Evolutionary conservation across 2,888 invertebrate genomes (phyloP), one percentile per base, ranked within the genome.

Genomic region (Chrysotoxum bicinctum): DNA sequence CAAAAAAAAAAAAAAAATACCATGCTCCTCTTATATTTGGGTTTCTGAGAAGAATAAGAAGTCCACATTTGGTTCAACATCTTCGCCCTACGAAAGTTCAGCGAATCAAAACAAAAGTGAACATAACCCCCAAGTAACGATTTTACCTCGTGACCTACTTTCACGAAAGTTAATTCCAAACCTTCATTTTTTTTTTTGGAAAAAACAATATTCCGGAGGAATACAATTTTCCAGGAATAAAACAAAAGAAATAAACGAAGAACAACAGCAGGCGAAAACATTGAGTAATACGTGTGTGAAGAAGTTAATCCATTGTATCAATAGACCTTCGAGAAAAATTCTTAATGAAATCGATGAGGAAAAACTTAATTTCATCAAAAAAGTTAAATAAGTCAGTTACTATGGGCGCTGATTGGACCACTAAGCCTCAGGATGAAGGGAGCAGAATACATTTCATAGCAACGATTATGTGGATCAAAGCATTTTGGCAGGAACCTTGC

Each of bases 111-210:
- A 50, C 23, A 50, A 52, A 30, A 50, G 8, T 1, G 4, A 50
- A 52, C 14, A 52, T 52, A 26, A 52, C 26, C n/a, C n/a, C 9
- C 23, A 12, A 50, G 23, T 14, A 50, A 50, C 7, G 26, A 52
- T 30, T n/a, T 26, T 52, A 52, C 26, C 52, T 52, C 52, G 52
- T 52, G 52, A 52, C 52, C 52, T 52, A 52, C 52, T 52, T 52
- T 52, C 9, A 30, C 26, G 1, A 52, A 52, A 26, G 52, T 52
- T 26, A n/a, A 26, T 14, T 2, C 26, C 52, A n/a, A 26, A 52
- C 8, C n/a, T 26, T 52, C 26, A 26, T 52, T n/a, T 48, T 14
- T 23, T 8, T 23, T 26, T 23, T 8, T 23, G 14, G 26, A 21
- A 2, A 35, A 40, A 7, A 40, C 1, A 40, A n/a, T 52, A 23